Base-by-base conservation (phyloP, 2,797 vertebrate genomes). In the Coranthus polyacanthus region DNA sequence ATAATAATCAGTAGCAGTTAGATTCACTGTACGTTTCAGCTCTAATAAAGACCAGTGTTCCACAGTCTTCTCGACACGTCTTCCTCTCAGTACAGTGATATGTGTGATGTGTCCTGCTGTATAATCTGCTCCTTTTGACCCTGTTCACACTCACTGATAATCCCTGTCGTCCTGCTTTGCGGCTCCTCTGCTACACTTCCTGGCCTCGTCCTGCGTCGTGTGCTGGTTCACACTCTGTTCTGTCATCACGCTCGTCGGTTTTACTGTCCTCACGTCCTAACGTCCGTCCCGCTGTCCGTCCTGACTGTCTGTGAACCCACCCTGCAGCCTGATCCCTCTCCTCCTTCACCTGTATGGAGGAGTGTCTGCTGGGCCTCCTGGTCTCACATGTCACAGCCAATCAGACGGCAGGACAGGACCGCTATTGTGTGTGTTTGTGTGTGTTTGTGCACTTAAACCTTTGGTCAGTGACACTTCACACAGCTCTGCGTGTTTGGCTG, bases 381-480 rank as follows among this genome's bases (percentile, higher is more conserved):
- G 43, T 43, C 47, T 82, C 83, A 72, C 37, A 1, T 83, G 66
- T 72, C 76, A 26, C 69, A 54, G 79, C 90, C 88, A 86, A 86
- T 89, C 81, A 81, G 56, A 44, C 0, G 3, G 42, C 64, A 51
- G 68, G 16, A 39, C 4, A n/a, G 2, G 13, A 38, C 8, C 16
- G 44, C 41, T 39, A 34, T 52, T 46, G 24, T 11, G 45, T 53
- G 37, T 9, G 60, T 49, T 21, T 29, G 46, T 20, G 62, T 58
- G 56, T 70, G 56, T 54, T 21, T 59, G 63, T 42, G 43, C 12
- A 13, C 79, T 72, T 15, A 60, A 82, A 85, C 80, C 80, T 80
- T 83, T 81, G 78, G 69, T 42, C 78, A 2, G 60, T 55, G 62
- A 62, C 64, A 73, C 60, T 53, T 56, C 16, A 13, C 20, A n/a